phyloP scores from a whole-genome alignment of 2,888 invertebrate genomes.

The Archaeoteleia sp. region DNA sequence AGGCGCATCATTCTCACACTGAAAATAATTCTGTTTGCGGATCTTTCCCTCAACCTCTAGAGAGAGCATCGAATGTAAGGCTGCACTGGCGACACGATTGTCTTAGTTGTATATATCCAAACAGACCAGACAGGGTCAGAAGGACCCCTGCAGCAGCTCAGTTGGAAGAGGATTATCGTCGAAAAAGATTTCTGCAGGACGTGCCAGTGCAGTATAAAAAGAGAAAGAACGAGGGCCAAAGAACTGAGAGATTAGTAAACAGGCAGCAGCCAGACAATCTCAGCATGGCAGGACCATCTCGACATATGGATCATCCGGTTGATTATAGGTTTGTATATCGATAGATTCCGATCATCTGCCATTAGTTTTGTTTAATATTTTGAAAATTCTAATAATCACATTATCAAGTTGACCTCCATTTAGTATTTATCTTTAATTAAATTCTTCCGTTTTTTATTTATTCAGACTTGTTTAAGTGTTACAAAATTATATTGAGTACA shows the following conservation, averaged over 20 bases:
- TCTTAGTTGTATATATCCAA: slow-evolving; percentile 53
- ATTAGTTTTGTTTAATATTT: too few species aligned
- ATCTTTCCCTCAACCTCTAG: slow-evolving; percentile 58
- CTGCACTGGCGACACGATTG: slow-evolving; percentile 57
- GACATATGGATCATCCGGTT: slow-evolving; percentile 64
- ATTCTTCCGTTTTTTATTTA: too few species aligned
- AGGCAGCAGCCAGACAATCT: too few species aligned
- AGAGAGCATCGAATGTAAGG: slow-evolving; percentile 53
- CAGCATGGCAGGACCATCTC: slow-evolving; percentile 69
- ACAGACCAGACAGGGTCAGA: too few species aligned
- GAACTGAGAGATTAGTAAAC: slow-evolving; percentile 39
- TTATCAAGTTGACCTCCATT: too few species aligned
- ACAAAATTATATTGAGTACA: too few species aligned
- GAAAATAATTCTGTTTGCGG: slow-evolving; percentile 60
- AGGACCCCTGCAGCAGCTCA: slow-evolving; percentile 8
- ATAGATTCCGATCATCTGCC: too few species aligned
- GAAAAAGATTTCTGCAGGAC: slow-evolving; percentile 58
- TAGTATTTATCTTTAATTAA: too few species aligned
- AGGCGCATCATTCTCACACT: slow-evolving; percentile 55
- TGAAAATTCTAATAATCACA: too few species aligned
- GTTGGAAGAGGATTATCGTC: slow-evolving; percentile 52
- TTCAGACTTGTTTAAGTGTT: too few species aligned
- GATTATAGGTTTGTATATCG: slow-evolving; percentile 63
- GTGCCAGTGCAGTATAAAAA: slow-evolving; percentile 55
- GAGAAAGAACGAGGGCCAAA: slow-evolving; percentile 58